Percentiles rank a stretch among this genome's conserved stretches.
These are phyloP conservation scores for Riptortus pedestris DNA, from an alignment of 1,140 invertebrate genomes.

Conservation along the genomic window DNA sequence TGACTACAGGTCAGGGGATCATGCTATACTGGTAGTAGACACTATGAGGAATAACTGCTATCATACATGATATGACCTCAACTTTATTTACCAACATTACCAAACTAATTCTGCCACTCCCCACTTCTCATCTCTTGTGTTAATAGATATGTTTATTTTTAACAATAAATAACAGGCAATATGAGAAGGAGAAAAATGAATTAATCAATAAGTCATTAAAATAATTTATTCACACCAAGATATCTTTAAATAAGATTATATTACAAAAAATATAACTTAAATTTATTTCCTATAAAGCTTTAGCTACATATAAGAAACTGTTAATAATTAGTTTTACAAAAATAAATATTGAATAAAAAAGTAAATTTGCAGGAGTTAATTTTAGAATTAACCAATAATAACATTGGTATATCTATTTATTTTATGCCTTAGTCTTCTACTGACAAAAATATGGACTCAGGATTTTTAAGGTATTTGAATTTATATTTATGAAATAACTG, in stretches of 20 bases:
- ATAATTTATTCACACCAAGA: too few species aligned
- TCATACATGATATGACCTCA: constrained; percentile 1
- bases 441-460: constrained; percentile 38
- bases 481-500: constrained; percentile 73
- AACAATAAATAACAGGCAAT: too few species aligned
- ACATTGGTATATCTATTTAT: too few species aligned
- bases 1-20: not conserved
- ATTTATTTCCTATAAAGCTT: too few species aligned
- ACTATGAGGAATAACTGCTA: not conserved
- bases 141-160: too few species aligned
- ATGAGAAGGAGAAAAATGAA: too few species aligned
- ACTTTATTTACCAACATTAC: not conserved
- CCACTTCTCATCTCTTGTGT: not conserved
- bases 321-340: not conserved
- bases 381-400: too few species aligned
- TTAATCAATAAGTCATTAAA: too few species aligned
- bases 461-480: constrained; percentile 55
- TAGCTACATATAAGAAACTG: too few species aligned
- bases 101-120: constrained; percentile 1
- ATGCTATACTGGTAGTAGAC: not conserved
- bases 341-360: not conserved
- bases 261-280: too few species aligned
- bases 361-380: too few species aligned
- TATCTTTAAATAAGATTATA: too few species aligned
- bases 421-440: constrained; percentile 30